Percentiles rank a stretch among this genome's conserved stretches.
phyloP scores from a whole-genome alignment of 2,888 invertebrate genomes.

The Reticulitermes lucifugus region DNA sequence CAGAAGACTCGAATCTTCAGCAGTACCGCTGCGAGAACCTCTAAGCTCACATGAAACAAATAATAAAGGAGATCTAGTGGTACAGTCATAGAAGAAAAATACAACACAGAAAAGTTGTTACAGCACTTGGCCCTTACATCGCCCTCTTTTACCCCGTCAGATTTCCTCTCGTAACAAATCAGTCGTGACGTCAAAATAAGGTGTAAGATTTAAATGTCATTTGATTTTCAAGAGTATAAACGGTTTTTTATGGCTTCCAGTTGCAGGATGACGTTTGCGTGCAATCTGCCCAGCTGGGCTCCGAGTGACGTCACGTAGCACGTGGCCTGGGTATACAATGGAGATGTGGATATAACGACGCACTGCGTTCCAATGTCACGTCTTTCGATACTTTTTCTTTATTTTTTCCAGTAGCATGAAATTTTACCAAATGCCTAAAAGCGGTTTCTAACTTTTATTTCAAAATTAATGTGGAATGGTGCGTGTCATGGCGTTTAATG shows the following conservation, averaged over 20 bases:
- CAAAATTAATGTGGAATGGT: too few relatives aligned
- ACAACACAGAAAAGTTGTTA: not conserved
- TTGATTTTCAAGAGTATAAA: not conserved
- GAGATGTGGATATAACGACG: not conserved
- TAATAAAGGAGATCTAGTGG: not conserved
- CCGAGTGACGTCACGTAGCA: slow-evolving; percentile 43
- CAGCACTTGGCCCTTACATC: not conserved
- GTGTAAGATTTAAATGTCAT: slow-evolving; percentile 12
- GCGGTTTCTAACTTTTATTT: too few relatives aligned
- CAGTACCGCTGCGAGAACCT: too few relatives aligned
- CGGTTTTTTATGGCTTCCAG: not conserved
- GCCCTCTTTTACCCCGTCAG: not conserved
- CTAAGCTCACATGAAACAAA: too few relatives aligned
- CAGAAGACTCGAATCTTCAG: too few relatives aligned
- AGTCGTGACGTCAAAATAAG: not conserved
- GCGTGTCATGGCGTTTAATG: not conserved
- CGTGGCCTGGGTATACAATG: slow-evolving; percentile 21
- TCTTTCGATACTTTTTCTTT: not conserved
- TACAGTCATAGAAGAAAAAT: not conserved
- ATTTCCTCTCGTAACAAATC: not conserved
- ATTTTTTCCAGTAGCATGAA: not conserved
- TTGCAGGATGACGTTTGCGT: not conserved
- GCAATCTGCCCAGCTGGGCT: slow-evolving; percentile 39
- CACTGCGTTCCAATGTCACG: not conserved
- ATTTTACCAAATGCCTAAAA: too few relatives aligned